Conservation (phyloP, 1,140 invertebrate genomes). For the Antheraea pernyi region DNA sequence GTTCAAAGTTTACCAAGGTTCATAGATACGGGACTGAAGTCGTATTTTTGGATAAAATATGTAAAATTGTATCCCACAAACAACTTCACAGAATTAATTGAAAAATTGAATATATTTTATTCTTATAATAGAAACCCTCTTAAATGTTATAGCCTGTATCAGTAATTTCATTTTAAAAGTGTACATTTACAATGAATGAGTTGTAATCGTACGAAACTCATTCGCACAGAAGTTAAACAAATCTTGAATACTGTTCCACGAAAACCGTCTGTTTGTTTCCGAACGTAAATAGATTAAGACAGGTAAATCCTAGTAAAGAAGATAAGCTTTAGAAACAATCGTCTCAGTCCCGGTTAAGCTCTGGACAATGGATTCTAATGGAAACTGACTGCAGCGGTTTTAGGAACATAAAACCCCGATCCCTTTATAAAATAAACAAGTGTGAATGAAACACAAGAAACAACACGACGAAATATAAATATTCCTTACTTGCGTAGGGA, state of each 20-base stretch:
- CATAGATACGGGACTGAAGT: no score
- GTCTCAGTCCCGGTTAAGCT: conserved; percentile 26
- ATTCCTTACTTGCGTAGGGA: no score
- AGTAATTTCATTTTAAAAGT: no score
- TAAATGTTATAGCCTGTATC: no score
- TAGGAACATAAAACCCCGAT: neutral
- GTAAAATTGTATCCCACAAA: no score
- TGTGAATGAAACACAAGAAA: neutral
- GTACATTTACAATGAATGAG: no score
- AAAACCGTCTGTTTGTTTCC: conserved; percentile 14
- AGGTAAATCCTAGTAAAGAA: conserved; percentile 24
- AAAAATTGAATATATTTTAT: no score
- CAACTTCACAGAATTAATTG: no score
- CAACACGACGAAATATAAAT: neutral
- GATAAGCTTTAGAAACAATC: conserved; percentile 29
- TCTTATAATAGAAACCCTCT: no score
- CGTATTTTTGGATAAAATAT: no score
- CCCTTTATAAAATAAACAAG: neutral
- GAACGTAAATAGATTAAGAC: conserved; percentile 31
- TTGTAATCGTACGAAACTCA: no score
- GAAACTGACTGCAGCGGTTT: conserved; percentile 22
- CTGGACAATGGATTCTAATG: conserved; percentile 26
- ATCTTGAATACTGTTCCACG: neutral
- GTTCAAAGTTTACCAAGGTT: no score
- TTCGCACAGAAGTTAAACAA: neutral